Conservation (phyloP, 2,113 vertebrate species). For the Lipotes vexillifer region DNA sequence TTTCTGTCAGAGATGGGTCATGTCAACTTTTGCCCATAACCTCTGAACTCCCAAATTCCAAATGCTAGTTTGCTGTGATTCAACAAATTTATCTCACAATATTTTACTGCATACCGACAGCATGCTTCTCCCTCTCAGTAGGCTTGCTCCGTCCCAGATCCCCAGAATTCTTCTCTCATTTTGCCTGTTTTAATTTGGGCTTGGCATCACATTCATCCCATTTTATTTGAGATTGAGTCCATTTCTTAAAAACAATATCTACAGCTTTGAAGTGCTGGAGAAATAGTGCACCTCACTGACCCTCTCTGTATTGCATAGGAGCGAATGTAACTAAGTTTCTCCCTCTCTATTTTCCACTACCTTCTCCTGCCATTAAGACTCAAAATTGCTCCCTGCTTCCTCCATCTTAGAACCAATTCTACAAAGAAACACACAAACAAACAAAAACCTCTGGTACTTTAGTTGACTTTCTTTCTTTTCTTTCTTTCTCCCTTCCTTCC, state of each 20-base stretch:
- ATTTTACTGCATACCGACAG: accelerated
- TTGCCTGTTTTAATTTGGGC: not conserved
- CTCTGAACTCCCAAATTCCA: not conserved
- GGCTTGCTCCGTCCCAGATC: not conserved
- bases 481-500: accelerated
- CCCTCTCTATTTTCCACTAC: not conserved
- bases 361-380: not conserved
- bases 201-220: not conserved
- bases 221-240: not conserved
- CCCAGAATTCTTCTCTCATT: not conserved
- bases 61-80: not conserved
- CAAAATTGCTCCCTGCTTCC: not conserved
- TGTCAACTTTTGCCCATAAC: not conserved
- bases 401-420: not conserved
- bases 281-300: not conserved
- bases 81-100: not conserved
- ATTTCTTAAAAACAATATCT: not conserved
- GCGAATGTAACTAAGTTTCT: not conserved
- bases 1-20: not conserved
- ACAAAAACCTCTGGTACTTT: not conserved
- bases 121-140: not conserved
- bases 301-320: too few relatives aligned
- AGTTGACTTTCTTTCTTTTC: not conserved
- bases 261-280: not conserved
- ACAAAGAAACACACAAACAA: not conserved